Conservation (phyloP, 2,113 vertebrate genomes). For the Paralichthys olivaceus region DNA sequence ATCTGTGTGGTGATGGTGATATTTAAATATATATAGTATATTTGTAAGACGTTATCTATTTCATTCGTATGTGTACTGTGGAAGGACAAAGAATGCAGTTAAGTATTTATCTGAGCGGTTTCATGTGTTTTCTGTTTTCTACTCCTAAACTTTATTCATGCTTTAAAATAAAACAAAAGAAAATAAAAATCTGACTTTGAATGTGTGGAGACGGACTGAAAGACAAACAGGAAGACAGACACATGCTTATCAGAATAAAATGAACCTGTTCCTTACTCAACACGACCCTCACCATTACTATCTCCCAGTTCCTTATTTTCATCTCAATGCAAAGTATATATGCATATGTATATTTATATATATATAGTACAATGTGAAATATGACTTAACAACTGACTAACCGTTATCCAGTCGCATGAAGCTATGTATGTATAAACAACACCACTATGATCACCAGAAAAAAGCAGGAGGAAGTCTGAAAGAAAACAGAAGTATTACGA, state of each 20-base stretch:
- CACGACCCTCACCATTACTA: slow-evolving; percentile 63
- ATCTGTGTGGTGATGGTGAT: slow-evolving; percentile 74
- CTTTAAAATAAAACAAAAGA: slow-evolving; percentile 22
- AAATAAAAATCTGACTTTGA: slow-evolving; percentile 45
- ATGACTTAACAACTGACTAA: slow-evolving; percentile 68
- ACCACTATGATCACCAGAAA: slow-evolving; percentile 72
- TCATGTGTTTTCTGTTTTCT: slow-evolving; percentile 51
- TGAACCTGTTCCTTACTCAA: slow-evolving; percentile 61
- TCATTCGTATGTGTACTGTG: slow-evolving; percentile 71
- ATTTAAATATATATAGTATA: slow-evolving; percentile 78
- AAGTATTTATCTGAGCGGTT: slow-evolving; percentile 53
- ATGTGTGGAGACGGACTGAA: slow-evolving; percentile 63
- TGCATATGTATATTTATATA: slow-evolving; percentile 59
- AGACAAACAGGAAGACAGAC: slow-evolving; percentile 67
- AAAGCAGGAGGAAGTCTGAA: slow-evolving; percentile 68
- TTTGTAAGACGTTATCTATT: slow-evolving; percentile 75
- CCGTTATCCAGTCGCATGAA: slow-evolving; percentile 69
- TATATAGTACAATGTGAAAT: slow-evolving; percentile 62
- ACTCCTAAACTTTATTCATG: slow-evolving; percentile 49
- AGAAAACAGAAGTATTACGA: slow-evolving; percentile 63
- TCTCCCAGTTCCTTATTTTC: slow-evolving; percentile 66
- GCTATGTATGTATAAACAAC: slow-evolving; percentile 70
- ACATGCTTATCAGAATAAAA: slow-evolving; percentile 68
- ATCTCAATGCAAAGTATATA: slow-evolving; percentile 68
- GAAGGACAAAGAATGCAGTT: slow-evolving; percentile 68